Evolutionary conservation across 2,888 invertebrate species (phyloP), one percentile per base, ranked within the genome.

Genomic region (Alloscopus bannaensis): DNA sequence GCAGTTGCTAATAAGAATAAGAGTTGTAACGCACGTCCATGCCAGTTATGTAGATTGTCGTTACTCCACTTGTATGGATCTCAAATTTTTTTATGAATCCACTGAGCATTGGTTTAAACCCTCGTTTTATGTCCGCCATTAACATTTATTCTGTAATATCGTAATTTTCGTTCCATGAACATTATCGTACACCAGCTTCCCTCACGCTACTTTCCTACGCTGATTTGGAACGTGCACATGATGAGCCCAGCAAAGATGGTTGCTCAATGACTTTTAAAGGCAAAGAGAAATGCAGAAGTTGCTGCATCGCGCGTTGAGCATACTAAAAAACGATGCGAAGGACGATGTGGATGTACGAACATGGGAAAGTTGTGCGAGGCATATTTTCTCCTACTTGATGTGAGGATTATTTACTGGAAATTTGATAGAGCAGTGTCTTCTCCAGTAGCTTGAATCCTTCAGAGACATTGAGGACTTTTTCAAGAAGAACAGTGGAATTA

Each of bases 81-180:
- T 71, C 70, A 71, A 59, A 60, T 71, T 71, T 71, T n/a, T n/a
- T 71, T 71, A 71, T 71, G 60, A 31, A 31, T 60, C 60, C 70
- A 60, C 50, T 18, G 47, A 36, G 70, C 36, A 11, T n/a, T 60
- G 47, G 47, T 60, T 60, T 47, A 71, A 60, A 24, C 18, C 26
- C n/a, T 16, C 11, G 29, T 36, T 71, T 71, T 71, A 60, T 36
- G 70, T 28, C 36, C 1, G 22, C 47, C 60, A 60, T 71, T 60
- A 71, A 71, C 60, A 24, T 60, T 47, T 31, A 47, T 60, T 3
- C 45, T 26, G 28, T 60, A 50, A 71, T 70, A 70, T 70, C 50
- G 20, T 55, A 45, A 70, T 60, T 60, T 60, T 28, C 28, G 24
- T 24, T 52, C 8, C 40, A 55, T 47, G n/a, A 47, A n/a, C 36